Evolutionary conservation across 2,113 vertebrate genomes (phyloP).

Genomic region (Silurus meridionalis): DNA sequence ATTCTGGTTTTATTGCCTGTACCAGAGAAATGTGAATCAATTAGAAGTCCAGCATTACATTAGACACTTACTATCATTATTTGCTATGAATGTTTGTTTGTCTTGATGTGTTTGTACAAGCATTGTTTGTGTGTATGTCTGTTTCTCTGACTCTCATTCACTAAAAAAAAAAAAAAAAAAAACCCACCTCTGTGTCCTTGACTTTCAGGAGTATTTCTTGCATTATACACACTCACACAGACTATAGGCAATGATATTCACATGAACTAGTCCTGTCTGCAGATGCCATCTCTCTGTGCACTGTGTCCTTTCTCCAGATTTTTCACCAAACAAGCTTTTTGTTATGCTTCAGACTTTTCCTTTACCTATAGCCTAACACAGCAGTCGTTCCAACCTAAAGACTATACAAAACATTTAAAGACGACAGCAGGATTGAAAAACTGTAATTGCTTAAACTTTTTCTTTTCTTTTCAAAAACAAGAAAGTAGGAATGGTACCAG

Average conservation of each 20-base stretch:
- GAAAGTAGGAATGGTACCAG: slow-evolving; percentile 60
- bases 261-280: slow-evolving; percentile 19
- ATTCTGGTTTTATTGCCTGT: background rate
- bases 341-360: slow-evolving; percentile 1
- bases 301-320: slow-evolving; percentile 8
- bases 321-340: slow-evolving; percentile 25
- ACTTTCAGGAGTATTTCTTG: too few species aligned
- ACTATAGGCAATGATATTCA: background rate
- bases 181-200: too few species aligned
- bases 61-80: background rate
- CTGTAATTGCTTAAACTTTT: slow-evolving; percentile 31
- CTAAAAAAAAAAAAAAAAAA: too few species aligned
- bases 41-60: background rate
- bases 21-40: too few species aligned
- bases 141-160: background rate
- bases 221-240: background rate
- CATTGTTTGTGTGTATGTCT: background rate
- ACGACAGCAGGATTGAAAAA: slow-evolving; percentile 18
- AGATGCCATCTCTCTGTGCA: slow-evolving; percentile 29
- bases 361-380: slow-evolving; percentile 25
- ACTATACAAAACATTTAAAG: slow-evolving; percentile 29
- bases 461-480: slow-evolving; percentile 6
- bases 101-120: background rate
- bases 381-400: slow-evolving; percentile 8
- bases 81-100: background rate